Conservation (phyloP, 2,888 invertebrate species). For the Metopia argyrocephala region DNA sequence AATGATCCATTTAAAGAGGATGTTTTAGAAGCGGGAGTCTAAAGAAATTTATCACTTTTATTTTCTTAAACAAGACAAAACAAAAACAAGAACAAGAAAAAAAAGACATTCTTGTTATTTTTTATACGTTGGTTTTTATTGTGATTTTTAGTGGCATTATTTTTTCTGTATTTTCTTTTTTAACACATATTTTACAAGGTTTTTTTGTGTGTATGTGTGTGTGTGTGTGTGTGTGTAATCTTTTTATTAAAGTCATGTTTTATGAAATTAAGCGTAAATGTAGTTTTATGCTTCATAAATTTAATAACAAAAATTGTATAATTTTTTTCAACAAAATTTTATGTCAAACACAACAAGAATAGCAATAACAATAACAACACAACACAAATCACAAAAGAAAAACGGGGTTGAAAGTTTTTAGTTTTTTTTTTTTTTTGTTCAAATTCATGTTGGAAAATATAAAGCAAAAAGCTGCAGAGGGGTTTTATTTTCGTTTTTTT, state of each 20-base stretch:
- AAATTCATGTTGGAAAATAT: not conserved
- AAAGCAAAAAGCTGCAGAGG: not conserved
- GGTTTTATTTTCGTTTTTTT: not conserved
- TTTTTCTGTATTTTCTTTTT: conserved; percentile 7
- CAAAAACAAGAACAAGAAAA: conserved; percentile 3
- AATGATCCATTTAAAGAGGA: conserved; percentile 2
- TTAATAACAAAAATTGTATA: conserved; percentile 62
- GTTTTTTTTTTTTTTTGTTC: not conserved
- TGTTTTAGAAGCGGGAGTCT: conserved; percentile 37
- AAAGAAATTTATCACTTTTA: conserved; percentile 61
- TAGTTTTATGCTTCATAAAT: conserved; percentile 65
- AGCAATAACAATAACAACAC: not conserved
- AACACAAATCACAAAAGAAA: not conserved
- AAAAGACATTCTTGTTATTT: conserved; percentile 55
- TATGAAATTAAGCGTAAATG: conserved; percentile 65
- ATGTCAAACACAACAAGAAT: conserved; percentile 36
- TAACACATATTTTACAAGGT: conserved; percentile 14
- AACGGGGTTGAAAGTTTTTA: not conserved
- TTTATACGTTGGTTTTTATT: conserved; percentile 67
- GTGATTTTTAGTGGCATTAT: conserved; percentile 48
- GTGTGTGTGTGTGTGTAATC: conserved; percentile 25
- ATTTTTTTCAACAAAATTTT: conserved; percentile 56
- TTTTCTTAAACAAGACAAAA: conserved; percentile 28
- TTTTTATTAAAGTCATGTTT: conserved; percentile 62
- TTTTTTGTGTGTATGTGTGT: not conserved